Base-by-base conservation (phyloP, 2,888 invertebrate species). In the Palloptera scutellata region DNA sequence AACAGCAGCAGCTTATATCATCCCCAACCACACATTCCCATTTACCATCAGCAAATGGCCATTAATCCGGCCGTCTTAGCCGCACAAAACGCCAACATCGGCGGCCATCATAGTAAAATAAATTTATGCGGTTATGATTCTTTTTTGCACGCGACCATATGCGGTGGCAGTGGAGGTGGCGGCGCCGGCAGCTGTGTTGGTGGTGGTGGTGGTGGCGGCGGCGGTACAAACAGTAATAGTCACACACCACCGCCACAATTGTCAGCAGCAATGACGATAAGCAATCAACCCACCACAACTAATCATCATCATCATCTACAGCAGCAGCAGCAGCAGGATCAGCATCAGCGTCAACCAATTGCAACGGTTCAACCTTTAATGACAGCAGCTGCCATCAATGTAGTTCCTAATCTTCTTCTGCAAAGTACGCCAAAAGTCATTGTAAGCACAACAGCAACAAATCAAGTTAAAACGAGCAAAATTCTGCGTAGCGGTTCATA, bases 131-230 rank as follows among this genome's bases (percentile, higher is more conserved):
- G 86, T 72, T 89, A 89, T 77, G 89, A 89, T 78, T 86, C 89
- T 67, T 89, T 89, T 79, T 81, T 89, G 66, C 89, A 89, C 78
- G 89, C 89, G 55, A 89, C 89, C 57, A 89, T 89, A 71, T 89
- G 89, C 76, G 81, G 84, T 64, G 83, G 80, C 59, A 80, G 81
- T 52, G 79, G 79, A 4, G 30, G 30, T 2, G 30, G 30, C 30
- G 30, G 30, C 2, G 30, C 3, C 2, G 6, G 30, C 6, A 6
- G 30, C 30, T 58, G 78, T 80, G n/a, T 80, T 81, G 12, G 81
- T 81, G 5, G 76, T 79, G 54, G 70, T 77, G 66, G 42, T 67
- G n/a, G 8, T 58, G 43, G 15, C 65, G 51, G 42, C 61, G 43
- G 15, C 65, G 51, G 42, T 59, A 59, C 43, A 30, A 30, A 30